These are phyloP conservation scores for Streptopelia turtur DNA, from an alignment of 2,797 vertebrate genomes.

Conservation along the genomic window DNA sequence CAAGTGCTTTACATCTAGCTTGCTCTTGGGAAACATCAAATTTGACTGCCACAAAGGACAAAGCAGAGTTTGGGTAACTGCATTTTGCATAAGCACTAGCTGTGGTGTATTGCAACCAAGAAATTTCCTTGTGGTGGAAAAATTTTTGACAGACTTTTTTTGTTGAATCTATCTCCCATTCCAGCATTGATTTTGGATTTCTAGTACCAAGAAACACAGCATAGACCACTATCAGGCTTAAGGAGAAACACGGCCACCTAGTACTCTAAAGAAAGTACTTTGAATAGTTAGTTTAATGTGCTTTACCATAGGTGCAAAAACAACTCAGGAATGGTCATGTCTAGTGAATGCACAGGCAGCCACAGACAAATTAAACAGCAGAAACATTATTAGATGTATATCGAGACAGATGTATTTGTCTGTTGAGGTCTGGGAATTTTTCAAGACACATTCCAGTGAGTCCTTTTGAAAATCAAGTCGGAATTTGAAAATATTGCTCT, in stretches of 20 bases:
- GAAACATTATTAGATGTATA: neutral
- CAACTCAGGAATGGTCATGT: neutral
- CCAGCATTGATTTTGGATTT: neutral
- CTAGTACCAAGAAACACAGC: neutral
- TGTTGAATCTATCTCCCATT: neutral
- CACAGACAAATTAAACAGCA: neutral
- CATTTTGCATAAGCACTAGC: neutral
- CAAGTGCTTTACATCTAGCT: neutral
- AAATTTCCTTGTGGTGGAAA: neutral
- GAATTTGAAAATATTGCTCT: constrained; percentile 21
- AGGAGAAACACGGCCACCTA: neutral
- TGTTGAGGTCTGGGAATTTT: constrained; percentile 30
- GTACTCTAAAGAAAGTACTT: neutral
- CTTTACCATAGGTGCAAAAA: neutral
- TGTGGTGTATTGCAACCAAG: neutral
- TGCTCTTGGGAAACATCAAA: neutral
- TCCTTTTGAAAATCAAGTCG: neutral
- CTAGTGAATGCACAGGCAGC: neutral
- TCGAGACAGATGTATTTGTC: neutral
- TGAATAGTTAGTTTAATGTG: neutral
- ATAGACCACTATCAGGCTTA: neutral
- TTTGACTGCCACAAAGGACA: neutral
- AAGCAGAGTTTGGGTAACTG: neutral
- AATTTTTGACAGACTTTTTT: neutral
- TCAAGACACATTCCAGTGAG: constrained; percentile 20